Evolutionary conservation across 64 coral and sea anemone genomes (phyloP).

Genomic region (Stichodactyla mertensii): DNA sequence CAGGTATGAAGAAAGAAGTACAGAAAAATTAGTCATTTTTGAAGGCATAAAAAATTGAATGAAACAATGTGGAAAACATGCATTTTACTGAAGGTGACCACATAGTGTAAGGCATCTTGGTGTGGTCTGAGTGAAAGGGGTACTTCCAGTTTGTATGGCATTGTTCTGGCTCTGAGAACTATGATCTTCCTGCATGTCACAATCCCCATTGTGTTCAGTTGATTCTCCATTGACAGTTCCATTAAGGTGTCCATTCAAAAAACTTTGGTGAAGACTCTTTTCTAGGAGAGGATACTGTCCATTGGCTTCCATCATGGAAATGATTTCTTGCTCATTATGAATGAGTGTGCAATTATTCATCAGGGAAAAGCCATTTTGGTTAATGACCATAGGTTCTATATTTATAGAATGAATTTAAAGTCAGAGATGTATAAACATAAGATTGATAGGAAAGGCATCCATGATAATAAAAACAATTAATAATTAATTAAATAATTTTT

Average conservation of each 20-base stretch:
- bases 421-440: background rate
- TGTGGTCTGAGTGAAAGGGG: background rate
- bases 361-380: background rate
- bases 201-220: background rate
- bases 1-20: background rate
- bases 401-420: background rate
- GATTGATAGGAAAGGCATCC: background rate
- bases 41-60: background rate
- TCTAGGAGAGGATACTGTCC: constrained; percentile 16
- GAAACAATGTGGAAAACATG: background rate
- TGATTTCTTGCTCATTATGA: background rate
- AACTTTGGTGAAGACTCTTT: background rate
- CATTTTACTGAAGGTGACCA: constrained; percentile 17
- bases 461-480: too few relatives aligned
- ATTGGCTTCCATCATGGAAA: constrained; percentile 33
- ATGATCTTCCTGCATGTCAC: background rate
- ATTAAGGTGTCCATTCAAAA: background rate
- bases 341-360: background rate
- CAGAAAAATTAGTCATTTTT: background rate
- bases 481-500: too few relatives aligned
- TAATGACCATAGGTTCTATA: background rate
- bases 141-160: background rate
- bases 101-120: constrained; percentile 4
- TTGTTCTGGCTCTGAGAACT: background rate
- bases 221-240: background rate